Evolutionary conservation across 2,113 vertebrate genomes (phyloP).

Genomic region (Hoplias malabaricus): DNA sequence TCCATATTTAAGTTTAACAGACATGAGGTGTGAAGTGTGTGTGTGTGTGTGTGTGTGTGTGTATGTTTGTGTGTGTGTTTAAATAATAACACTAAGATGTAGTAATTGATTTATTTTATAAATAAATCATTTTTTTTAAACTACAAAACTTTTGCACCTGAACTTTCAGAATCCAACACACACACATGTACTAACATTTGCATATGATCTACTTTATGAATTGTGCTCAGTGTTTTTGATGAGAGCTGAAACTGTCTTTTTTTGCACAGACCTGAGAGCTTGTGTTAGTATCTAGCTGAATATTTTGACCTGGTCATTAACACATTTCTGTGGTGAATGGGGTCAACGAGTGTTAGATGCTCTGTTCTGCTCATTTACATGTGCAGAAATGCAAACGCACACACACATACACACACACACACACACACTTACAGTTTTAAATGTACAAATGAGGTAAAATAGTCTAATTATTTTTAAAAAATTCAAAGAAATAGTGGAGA

Average conservation of each 20-base stretch:
- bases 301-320: conserved; percentile 34
- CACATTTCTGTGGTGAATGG: conserved; percentile 20
- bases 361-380: conserved; percentile 19
- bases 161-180: neutral
- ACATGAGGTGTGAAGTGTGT: too few relatives aligned
- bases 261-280: neutral
- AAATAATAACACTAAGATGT: too few relatives aligned
- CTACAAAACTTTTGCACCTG: too few relatives aligned
- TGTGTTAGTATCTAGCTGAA: conserved; percentile 31
- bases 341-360: conserved; percentile 17
- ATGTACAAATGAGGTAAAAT: too few relatives aligned
- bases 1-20: too few relatives aligned
- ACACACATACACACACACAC: neutral
- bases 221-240: conserved; percentile 18
- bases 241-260: conserved; percentile 19
- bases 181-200: neutral
- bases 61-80: too few relatives aligned
- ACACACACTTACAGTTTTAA: conserved; percentile 4
- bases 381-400: neutral
- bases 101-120: too few relatives aligned
- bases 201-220: neutral
- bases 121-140: too few relatives aligned
- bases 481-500: too few relatives aligned
- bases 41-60: too few relatives aligned
- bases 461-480: too few relatives aligned